Evolutionary conservation across 2,888 invertebrate species (phyloP).

Genomic region (Lepidocyrtinus sp.): DNA sequence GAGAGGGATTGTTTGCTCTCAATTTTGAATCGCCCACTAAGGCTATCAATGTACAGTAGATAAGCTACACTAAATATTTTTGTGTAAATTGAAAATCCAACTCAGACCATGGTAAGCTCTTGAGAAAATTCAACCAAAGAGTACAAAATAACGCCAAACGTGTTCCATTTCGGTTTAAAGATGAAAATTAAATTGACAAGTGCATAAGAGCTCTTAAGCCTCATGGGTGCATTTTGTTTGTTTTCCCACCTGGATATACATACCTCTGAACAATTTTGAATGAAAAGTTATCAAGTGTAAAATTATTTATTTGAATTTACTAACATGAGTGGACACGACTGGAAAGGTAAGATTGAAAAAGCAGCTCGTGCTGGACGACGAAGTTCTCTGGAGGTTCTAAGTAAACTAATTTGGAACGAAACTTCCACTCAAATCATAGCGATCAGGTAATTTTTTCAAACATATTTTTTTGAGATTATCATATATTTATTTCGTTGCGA

Average conservation of each 20-base stretch:
- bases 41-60: too few relatives aligned
- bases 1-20: too few relatives aligned
- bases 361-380: constrained; percentile 30
- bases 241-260: not conserved
- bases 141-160: not conserved
- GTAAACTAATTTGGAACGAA: constrained; percentile 26
- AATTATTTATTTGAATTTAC: not conserved
- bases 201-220: too few relatives aligned
- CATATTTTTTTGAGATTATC: not conserved
- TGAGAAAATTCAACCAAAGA: too few relatives aligned
- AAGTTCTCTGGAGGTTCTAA: constrained; percentile 34
- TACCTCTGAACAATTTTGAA: not conserved
- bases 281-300: not conserved
- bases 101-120: too few relatives aligned
- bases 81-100: too few relatives aligned
- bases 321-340: not conserved
- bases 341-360: constrained; percentile 39
- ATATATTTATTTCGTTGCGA: not conserved
- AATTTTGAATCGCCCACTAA: too few relatives aligned
- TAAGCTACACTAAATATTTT: too few relatives aligned
- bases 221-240: too few relatives aligned
- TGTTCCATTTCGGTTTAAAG: not conserved
- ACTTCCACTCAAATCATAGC: not conserved
- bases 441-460: not conserved
- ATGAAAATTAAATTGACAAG: too few relatives aligned